Base-by-base conservation (phyloP, 1,140 invertebrate species). In the Ylistrum balloti region DNA sequence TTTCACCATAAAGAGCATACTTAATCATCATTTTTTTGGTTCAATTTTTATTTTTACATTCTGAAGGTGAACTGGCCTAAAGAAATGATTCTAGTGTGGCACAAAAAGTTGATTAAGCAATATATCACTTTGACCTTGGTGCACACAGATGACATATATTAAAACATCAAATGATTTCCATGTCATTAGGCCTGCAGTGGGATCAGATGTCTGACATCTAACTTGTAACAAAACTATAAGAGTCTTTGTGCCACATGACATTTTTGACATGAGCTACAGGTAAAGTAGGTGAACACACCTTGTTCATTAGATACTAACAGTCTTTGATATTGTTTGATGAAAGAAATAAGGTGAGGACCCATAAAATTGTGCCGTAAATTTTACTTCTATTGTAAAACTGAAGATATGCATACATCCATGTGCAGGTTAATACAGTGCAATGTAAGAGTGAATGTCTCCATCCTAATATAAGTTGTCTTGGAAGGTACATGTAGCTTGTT, bases 81-180 rank as follows among this genome's bases (percentile, higher is more conserved):
- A 74, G 56, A 74, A 28, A 74, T 74, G 56, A 74, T 74, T 28
- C 9, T 74, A 74, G 28, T 17, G 17, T 74, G n/a, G 56, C 56
- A 74, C 56, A 22, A 74, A 74, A 74, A 74, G 56, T 74, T 74
- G 22, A 74, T 74, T 74, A 74, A 74, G 28, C 56, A n/a, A n/a
- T 74, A 28, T 28, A 28, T n/a, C 2, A 74, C 56, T n/a, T 74
- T 74, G 56, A 74, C 56, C 56, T 28, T 28, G n/a, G 9, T 74
- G 56, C 22, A 74, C 20, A 74, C 22, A 17, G 56, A 74, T 74
- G 28, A 74, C n/a, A 74, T n/a, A 74, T 28, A n/a, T n/a, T n/a
- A 74, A 74, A 74, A 74, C 56, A 28, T 74, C 56, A 74, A 74
- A 74, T 74, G 56, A 74, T 74, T 74, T 74, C 56, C 28, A 74